These are phyloP conservation scores for Ailuropoda melanoleuca DNA, from an alignment of 2,113 vertebrate species.

Conservation along the genomic window DNA sequence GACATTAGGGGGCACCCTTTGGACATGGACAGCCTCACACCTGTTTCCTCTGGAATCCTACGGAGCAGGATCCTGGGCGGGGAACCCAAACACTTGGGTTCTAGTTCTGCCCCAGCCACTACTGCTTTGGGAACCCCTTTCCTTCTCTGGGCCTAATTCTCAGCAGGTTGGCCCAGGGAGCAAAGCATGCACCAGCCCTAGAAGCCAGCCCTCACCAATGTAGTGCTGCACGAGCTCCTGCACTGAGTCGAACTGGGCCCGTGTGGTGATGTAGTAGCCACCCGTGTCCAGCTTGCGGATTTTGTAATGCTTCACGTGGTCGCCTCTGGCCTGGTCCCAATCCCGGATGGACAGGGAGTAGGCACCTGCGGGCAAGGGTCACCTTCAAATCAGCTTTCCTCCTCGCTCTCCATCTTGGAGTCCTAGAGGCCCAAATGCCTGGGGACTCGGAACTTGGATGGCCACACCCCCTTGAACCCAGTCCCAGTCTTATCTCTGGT, in stretches of 20 bases:
- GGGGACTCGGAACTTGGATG: not conserved
- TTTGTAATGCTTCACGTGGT: slow-evolving; percentile 99
- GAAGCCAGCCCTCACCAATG: slow-evolving; percentile 85
- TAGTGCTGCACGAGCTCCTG: slow-evolving; percentile 95
- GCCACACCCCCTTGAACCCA: not conserved
- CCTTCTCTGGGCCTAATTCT: not conserved
- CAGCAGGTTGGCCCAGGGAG: not conserved
- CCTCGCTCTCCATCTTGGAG: not conserved
- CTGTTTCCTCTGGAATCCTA: not conserved
- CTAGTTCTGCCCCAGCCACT: not conserved
- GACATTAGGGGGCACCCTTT: not conserved
- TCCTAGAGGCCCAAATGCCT: not conserved
- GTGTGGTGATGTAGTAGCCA: slow-evolving; percentile 98
- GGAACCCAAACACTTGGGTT: not conserved
- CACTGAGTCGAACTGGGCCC: slow-evolving; percentile 93
- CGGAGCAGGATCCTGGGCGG: not conserved
- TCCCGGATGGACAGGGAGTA: slow-evolving; percentile 97
- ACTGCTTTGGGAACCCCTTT: not conserved
- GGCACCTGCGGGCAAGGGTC: slow-evolving; percentile 85
- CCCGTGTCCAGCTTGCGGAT: slow-evolving; percentile 97
- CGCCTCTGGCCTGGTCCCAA: slow-evolving; percentile 93
- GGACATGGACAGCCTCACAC: not conserved
- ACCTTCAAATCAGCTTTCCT: not conserved
- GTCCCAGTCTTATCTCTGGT: not conserved
- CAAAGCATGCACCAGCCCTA: not conserved